phyloP scores from a whole-genome alignment of 1,140 invertebrate species.

The Brachionus plicatilis region DNA sequence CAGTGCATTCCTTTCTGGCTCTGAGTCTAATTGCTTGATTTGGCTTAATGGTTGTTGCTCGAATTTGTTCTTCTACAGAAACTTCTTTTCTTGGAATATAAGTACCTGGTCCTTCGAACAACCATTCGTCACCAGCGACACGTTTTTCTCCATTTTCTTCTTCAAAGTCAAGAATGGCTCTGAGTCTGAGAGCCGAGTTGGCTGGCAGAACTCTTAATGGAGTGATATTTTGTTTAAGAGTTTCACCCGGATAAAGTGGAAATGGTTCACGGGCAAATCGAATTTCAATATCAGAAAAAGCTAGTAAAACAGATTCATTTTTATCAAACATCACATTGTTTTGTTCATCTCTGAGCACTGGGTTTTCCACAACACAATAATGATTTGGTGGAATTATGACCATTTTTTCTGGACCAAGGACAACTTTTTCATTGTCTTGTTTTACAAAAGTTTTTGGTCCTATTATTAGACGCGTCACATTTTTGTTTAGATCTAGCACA shows the following conservation, averaged over 20 bases:
- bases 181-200: slow-evolving; percentile 31
- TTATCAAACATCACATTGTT: slow-evolving; percentile 50
- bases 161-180: slow-evolving; percentile 37
- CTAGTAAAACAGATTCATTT: slow-evolving; percentile 54
- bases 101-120: slow-evolving; percentile 40
- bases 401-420: slow-evolving; percentile 56
- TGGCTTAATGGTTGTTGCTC: slow-evolving; percentile 55
- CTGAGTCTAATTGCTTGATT: slow-evolving; percentile 58
- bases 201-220: slow-evolving; percentile 48
- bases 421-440: slow-evolving; percentile 59
- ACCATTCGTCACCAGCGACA: slow-evolving; percentile 38
- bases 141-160: slow-evolving; percentile 17
- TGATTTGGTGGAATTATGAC: slow-evolving; percentile 54
- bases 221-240: slow-evolving; percentile 54
- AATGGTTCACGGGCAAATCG: slow-evolving; percentile 60
- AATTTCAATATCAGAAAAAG: slow-evolving; percentile 58
- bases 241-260: slow-evolving; percentile 59
- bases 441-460: slow-evolving; percentile 59
- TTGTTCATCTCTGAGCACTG: slow-evolving; percentile 53
- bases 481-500: slow-evolving; percentile 59
- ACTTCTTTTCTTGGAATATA: slow-evolving; percentile 56
- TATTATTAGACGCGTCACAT: slow-evolving; percentile 58
- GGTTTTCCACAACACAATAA: slow-evolving; percentile 57
- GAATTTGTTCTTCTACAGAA: slow-evolving; percentile 53
- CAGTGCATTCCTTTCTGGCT: slow-evolving; percentile 56